Percentiles rank a stretch among this genome's conserved stretches.
These are phyloP conservation scores for Pseudococcus jackbeardsleyi DNA, from an alignment of 2,888 invertebrate species.

Conservation along the genomic window DNA sequence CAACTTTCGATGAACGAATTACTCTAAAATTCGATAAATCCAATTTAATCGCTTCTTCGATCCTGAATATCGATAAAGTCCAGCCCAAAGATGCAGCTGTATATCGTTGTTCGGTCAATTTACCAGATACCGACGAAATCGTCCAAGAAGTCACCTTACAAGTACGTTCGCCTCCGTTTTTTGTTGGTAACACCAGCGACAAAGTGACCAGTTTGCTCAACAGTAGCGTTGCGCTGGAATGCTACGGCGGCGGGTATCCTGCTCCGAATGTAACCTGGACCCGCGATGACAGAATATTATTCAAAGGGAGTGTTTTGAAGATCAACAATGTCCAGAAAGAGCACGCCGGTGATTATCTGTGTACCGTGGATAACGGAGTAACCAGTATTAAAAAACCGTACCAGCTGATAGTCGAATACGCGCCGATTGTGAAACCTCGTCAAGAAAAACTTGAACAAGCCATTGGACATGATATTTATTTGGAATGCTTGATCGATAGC, in stretches of 20 bases:
- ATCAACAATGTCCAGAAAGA: slow-evolving; percentile 8
- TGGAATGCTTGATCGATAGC: slow-evolving; percentile 3
- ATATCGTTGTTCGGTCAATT: slow-evolving; percentile 88
- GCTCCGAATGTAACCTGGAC: slow-evolving; percentile 89
- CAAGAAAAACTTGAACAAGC: slow-evolving; percentile 29
- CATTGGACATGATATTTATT: background rate
- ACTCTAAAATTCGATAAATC: slow-evolving; percentile 83
- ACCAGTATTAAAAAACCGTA: background rate
- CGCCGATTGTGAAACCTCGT: slow-evolving; percentile 3
- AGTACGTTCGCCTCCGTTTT: slow-evolving; percentile 79
- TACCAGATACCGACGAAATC: slow-evolving; percentile 78
- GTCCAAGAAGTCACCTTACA: background rate
- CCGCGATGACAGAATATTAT: slow-evolving; percentile 89
- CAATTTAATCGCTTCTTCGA: slow-evolving; percentile 83
- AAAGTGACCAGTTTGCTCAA: slow-evolving; percentile 80
- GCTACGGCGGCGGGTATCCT: slow-evolving; percentile 90
- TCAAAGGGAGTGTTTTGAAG: slow-evolving; percentile 76
- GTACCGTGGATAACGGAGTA: slow-evolving; percentile 18
- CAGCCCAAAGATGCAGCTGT: slow-evolving; percentile 92
- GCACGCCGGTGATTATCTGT: slow-evolving; percentile 48
- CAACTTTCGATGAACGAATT: slow-evolving; percentile 89
- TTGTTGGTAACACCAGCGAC: slow-evolving; percentile 86
- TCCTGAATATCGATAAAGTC: slow-evolving; percentile 85
- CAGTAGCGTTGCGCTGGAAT: slow-evolving; percentile 84
- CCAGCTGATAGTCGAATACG: background rate